Evolutionary conservation across 35 echinoderm and acorn worm species (phyloP), one percentile per base, ranked within the genome.

Genomic region (Ophiothrix spiculata): DNA sequence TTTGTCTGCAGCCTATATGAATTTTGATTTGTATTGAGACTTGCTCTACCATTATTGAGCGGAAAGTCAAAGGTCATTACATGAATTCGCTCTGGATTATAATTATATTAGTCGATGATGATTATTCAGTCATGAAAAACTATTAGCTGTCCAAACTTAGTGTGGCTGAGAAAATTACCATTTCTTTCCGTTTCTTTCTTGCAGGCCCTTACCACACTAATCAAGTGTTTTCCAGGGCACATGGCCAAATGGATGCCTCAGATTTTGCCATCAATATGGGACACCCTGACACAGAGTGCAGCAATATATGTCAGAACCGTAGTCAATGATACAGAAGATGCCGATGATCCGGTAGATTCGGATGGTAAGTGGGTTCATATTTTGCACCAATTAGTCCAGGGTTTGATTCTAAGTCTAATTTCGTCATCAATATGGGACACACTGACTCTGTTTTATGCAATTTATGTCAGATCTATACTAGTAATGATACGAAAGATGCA

Each of bases 331-430:
- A 82, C 92, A 35, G 95, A 98, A 80, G 95, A 98, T 35, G 88
- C 92, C 64, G 91, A 98, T 63, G 39, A 98, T 81, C 92, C 95
- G 31, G 89, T 98, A 11, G 95, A 98, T 60, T 98, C 95, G 28
- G 95, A 98, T 60, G 95, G 95, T 94, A 81, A 49, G 84, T 15
- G 34, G 31, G 83, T 32, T 33, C 14, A 63, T 28, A 15, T 63
- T 63, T 28, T n/a, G n/a, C n/a, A n/a, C n/a, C n/a, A n/a, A n/a
- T n/a, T n/a, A n/a, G n/a, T n/a, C n/a, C n/a, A n/a, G n/a, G n/a
- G n/a, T n/a, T n/a, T n/a, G n/a, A n/a, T n/a, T n/a, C n/a, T n/a
- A n/a, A n/a, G n/a, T n/a, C n/a, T n/a, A n/a, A n/a, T n/a, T n/a
- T n/a, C n/a, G n/a, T n/a, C n/a, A 15, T 63, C 28, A 15, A 63